These are phyloP conservation scores for Athalia circularis DNA, from an alignment of 2,888 invertebrate genomes.

Conservation along the genomic window DNA sequence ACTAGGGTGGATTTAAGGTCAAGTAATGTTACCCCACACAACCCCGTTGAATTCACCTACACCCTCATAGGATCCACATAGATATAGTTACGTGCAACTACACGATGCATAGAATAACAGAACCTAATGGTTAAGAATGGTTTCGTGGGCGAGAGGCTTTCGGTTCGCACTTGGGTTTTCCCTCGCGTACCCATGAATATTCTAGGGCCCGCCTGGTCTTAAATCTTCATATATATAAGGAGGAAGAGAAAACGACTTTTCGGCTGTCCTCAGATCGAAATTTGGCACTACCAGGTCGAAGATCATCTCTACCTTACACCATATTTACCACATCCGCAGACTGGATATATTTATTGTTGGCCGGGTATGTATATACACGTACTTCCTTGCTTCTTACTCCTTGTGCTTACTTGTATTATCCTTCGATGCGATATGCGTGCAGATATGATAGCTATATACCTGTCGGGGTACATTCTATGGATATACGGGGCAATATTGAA, in stretches of 20 bases:
- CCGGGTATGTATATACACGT: too few species aligned
- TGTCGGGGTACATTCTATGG: conserved; percentile 52
- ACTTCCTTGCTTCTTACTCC: too few species aligned
- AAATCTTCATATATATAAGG: conserved; percentile 23
- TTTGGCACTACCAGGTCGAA: conserved; percentile 19
- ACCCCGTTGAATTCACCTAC: too few species aligned
- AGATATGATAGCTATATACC: too few species aligned
- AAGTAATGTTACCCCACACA: conserved; percentile 61
- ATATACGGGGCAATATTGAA: conserved; percentile 70
- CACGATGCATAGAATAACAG: conserved; percentile 59
- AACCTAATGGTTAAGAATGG: conserved; percentile 45
- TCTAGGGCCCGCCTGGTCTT: conserved; percentile 34
- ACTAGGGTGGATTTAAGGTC: conserved; percentile 66
- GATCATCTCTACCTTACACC: not conserved
- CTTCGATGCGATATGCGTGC: too few species aligned
- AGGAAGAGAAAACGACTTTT: conserved; percentile 29
- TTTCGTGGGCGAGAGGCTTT: conserved; percentile 13
- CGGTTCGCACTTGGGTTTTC: conserved; percentile 44
- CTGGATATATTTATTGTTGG: not conserved
- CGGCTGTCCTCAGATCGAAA: conserved; percentile 35
- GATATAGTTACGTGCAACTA: conserved; percentile 49
- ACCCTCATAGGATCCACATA: conserved; percentile 13
- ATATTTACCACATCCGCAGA: too few species aligned
- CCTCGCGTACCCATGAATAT: conserved; percentile 42
- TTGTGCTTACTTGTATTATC: too few species aligned